Percentiles rank a stretch among this genome's conserved stretches.
Conservation (phyloP, 2,113 vertebrate species). For the Corythornis cristatus region DNA sequence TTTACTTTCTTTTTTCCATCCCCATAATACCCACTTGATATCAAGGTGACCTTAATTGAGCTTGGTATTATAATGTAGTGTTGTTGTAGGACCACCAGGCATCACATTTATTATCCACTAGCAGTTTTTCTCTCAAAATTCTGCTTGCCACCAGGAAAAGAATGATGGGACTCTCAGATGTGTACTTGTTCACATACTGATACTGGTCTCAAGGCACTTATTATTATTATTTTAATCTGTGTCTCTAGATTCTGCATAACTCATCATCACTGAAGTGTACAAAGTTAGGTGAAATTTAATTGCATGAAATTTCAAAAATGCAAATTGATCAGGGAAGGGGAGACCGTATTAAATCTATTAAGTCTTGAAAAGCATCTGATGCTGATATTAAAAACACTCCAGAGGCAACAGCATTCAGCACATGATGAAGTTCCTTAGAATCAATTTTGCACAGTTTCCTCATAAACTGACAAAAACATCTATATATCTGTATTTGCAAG, state of each 20-base stretch:
- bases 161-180: slow-evolving; percentile 14
- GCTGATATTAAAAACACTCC: slow-evolving; percentile 44
- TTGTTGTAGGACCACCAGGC: slow-evolving; percentile 9
- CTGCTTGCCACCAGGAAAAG: slow-evolving; percentile 25
- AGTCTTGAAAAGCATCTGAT: slow-evolving; percentile 56
- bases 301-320: slow-evolving; percentile 54
- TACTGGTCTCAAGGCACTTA: slow-evolving; percentile 13
- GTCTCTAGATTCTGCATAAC: slow-evolving; percentile 28
- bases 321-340: slow-evolving; percentile 50
- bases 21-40: slow-evolving; percentile 39
- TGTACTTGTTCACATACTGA: neutral
- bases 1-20: neutral
- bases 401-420: slow-evolving; percentile 31
- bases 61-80: slow-evolving; percentile 10
- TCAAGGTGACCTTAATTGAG: slow-evolving; percentile 52
- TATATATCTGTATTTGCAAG: slow-evolving; percentile 20
- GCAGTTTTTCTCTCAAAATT: slow-evolving; percentile 31
- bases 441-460: slow-evolving; percentile 25
- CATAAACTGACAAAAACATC: neutral
- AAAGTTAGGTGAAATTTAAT: slow-evolving; percentile 53
- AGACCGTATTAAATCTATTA: slow-evolving; percentile 51
- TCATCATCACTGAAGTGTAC: slow-evolving; percentile 49
- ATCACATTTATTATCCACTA: slow-evolving; percentile 44
- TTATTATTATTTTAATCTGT: neutral
- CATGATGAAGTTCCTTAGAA: slow-evolving; percentile 42